Conservation (phyloP, 35 echinoderm and acorn worm genomes). For the Chiridota heheva region DNA sequence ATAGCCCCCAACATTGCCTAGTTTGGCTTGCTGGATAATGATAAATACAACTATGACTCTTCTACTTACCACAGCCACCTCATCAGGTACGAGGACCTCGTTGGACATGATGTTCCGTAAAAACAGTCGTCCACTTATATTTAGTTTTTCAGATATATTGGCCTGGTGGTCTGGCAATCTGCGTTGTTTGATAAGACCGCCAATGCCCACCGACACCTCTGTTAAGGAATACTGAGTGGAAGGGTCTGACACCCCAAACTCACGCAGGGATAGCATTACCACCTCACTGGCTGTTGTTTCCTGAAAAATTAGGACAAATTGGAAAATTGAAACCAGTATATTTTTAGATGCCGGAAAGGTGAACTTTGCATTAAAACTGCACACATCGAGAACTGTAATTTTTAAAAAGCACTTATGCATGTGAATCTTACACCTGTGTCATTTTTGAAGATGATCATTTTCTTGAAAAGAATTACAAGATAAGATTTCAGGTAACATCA, state of each 20-base stretch:
- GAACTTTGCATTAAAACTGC: neutral
- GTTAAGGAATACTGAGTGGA: constrained; percentile 75
- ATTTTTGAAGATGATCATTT: too few species aligned
- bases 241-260: constrained; percentile 72
- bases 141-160: constrained; percentile 72
- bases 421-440: too few species aligned
- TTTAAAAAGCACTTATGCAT: too few species aligned
- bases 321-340: too few species aligned
- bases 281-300: constrained; percentile 92
- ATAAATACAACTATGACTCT: too few species aligned
- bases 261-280: constrained; percentile 88
- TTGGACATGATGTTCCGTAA: constrained; percentile 86
- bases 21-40: too few species aligned
- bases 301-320: constrained; percentile 24
- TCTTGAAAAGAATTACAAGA: too few species aligned
- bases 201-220: constrained; percentile 82
- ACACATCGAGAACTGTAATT: too few species aligned
- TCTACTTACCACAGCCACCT: constrained; percentile 94
- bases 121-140: constrained; percentile 73
- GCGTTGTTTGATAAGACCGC: constrained; percentile 83
- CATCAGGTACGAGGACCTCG: constrained; percentile 84
- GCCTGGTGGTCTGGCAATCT: constrained; percentile 80
- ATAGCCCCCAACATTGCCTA: too few species aligned
- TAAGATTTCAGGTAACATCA: too few species aligned
- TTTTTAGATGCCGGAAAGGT: neutral